Conservation (phyloP, 2,113 vertebrate species). For the Henicopernis longicauda region DNA sequence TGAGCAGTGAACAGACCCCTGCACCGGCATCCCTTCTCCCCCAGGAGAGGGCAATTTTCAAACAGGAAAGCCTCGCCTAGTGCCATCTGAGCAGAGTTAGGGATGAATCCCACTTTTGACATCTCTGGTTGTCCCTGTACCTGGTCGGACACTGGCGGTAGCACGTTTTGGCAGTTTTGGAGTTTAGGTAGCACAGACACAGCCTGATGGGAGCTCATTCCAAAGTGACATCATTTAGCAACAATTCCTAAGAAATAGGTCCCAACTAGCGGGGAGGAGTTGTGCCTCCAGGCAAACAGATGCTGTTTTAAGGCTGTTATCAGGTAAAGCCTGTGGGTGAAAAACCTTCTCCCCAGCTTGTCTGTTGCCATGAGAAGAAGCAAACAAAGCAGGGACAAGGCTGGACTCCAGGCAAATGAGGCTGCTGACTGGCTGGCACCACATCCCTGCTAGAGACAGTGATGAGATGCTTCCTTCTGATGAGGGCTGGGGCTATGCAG, state of each 20-base stretch:
- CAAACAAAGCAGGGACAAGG: constrained; percentile 22
- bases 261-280: constrained; percentile 3
- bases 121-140: not conserved
- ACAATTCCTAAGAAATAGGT: constrained; percentile 49
- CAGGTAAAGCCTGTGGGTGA: constrained; percentile 26
- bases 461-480: not conserved
- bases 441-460: not conserved
- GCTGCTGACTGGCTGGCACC: not conserved
- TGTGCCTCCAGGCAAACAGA: constrained; percentile 61
- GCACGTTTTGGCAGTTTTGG: not conserved
- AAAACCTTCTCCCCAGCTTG: constrained; percentile 12
- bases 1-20: not conserved
- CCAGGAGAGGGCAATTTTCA: not conserved
- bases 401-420: not conserved
- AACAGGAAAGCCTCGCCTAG: not conserved
- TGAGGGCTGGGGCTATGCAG: not conserved
- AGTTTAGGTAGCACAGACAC: not conserved
- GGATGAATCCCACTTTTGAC: not conserved
- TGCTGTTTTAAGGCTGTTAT: constrained; percentile 34
- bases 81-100: not conserved
- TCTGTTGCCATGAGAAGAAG: constrained; percentile 48
- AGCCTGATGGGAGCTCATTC: not conserved
- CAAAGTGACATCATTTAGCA: constrained; percentile 48
- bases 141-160: rapidly evolving
- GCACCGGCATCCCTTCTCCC: rapidly evolving